Percentiles rank a stretch among this genome's conserved stretches.
phyloP scores from a whole-genome alignment of 2,113 vertebrate genomes.

The Sphyrna mokarran region DNA sequence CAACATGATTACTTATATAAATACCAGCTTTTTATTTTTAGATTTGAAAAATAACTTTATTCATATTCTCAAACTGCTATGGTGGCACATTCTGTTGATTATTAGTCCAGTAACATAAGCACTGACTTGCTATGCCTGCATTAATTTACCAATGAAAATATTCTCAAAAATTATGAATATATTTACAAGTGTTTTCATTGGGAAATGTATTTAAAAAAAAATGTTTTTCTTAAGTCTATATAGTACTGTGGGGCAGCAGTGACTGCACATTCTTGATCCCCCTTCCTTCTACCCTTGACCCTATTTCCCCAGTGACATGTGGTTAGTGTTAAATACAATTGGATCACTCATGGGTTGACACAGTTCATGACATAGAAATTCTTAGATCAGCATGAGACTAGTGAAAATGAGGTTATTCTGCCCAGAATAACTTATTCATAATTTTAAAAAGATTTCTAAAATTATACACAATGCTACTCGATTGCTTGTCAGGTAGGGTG shows the following conservation, averaged over 20 bases:
- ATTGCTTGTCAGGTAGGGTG: background rate
- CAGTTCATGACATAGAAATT: background rate
- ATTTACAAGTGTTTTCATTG: background rate
- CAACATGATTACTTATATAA: background rate
- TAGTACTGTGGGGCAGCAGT: background rate
- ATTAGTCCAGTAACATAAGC: background rate
- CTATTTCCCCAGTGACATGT: background rate
- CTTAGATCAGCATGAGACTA: background rate
- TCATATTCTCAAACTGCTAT: background rate
- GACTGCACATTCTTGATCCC: background rate
- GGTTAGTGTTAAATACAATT: background rate
- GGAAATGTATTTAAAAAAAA: background rate
- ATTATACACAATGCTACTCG: background rate
- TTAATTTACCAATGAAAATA: background rate
- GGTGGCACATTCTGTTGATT: background rate
- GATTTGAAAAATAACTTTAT: background rate
- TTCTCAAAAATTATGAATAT: conserved; percentile 18
- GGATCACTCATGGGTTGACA: background rate
- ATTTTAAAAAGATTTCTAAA: background rate
- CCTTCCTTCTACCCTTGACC: background rate
- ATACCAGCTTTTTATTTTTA: background rate
- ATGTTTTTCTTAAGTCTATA: background rate
- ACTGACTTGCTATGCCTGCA: background rate
- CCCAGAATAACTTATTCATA: background rate
- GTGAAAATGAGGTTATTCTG: background rate